Evolutionary conservation across 2,113 vertebrate genomes (phyloP).

Genomic region (Mobula birostris): DNA sequence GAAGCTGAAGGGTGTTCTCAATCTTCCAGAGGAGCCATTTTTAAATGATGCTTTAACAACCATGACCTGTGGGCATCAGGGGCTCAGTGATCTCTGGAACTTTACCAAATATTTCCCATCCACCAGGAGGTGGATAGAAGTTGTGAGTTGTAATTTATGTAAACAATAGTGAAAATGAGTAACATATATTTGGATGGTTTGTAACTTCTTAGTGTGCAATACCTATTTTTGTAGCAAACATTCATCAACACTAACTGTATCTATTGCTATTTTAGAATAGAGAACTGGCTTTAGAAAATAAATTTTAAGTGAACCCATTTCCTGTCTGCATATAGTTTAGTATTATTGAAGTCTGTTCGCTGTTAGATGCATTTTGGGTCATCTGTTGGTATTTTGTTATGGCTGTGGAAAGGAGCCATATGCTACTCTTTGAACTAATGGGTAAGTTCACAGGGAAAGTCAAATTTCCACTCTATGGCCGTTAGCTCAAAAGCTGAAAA

Average conservation of each 20-base stretch:
- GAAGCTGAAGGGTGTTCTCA: constrained; percentile 31
- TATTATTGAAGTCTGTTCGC: neutral
- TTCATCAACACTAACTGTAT: neutral
- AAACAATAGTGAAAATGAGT: neutral
- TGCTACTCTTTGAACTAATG: neutral
- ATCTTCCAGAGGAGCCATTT: neutral
- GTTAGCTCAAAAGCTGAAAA: neutral
- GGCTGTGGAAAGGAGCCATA: neutral
- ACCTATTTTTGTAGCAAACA: neutral
- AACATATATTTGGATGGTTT: neutral
- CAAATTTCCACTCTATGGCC: neutral
- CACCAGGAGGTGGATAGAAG: neutral
- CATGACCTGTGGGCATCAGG: constrained; percentile 5
- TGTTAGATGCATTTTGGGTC: neutral
- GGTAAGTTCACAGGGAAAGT: neutral
- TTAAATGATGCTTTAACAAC: neutral
- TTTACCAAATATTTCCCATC: constrained; percentile 13
- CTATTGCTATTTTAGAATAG: neutral
- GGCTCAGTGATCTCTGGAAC: constrained; percentile 26
- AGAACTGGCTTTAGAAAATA: neutral
- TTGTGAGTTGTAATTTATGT: neutral
- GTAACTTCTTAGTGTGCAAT: neutral
- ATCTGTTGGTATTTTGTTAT: neutral
- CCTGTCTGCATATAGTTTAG: neutral
- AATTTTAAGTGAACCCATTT: neutral